phyloP scores from a whole-genome alignment of 2,797 vertebrate genomes.

The Molothrus aeneus region DNA sequence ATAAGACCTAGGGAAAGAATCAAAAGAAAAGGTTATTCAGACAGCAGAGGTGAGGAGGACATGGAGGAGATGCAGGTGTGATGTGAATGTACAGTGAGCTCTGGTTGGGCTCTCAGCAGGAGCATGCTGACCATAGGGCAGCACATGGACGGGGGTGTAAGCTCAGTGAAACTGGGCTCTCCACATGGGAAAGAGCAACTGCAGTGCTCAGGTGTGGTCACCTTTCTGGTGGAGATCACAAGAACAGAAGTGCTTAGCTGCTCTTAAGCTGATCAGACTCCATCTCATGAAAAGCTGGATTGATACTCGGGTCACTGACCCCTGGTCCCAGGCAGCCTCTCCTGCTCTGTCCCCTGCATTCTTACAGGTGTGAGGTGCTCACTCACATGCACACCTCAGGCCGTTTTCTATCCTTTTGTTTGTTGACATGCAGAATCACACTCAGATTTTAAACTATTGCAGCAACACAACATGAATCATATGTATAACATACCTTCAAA shows the following conservation, averaged over 20 bases:
- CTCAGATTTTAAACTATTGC: neutral
- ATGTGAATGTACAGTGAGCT: neutral
- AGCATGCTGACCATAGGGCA: neutral
- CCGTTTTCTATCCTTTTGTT: neutral
- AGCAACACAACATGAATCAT: neutral
- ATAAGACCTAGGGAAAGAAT: neutral
- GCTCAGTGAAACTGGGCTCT: neutral
- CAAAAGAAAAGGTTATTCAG: neutral
- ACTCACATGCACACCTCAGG: neutral
- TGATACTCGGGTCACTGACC: neutral
- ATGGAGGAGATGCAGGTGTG: neutral
- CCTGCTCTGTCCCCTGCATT: neutral
- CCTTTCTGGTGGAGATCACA: neutral
- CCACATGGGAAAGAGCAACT: neutral
- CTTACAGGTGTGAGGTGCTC: neutral
- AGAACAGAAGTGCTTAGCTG: neutral
- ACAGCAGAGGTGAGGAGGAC: neutral
- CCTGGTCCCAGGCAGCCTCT: neutral
- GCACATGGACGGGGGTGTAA: neutral
- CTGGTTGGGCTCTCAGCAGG: neutral
- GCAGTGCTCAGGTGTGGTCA: neutral
- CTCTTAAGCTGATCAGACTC: neutral
- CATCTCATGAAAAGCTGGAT: neutral
- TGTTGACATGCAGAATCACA: neutral
- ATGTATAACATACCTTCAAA: conserved; percentile 5